phyloP scores from a whole-genome alignment of 2,113 vertebrate species.

The Silurus meridionalis region DNA sequence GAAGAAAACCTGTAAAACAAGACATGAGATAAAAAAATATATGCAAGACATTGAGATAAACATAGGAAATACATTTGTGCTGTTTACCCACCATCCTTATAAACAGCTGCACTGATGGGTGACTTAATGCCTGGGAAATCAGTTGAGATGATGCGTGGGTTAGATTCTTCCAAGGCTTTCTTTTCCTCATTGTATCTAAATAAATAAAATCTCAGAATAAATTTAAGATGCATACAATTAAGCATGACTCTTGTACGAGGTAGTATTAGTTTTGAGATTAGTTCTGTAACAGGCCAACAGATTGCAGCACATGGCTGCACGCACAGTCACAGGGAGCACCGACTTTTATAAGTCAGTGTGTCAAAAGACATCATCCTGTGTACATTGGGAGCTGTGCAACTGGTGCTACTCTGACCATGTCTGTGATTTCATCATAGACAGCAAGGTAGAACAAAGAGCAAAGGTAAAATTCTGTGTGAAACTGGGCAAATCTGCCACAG shows the following conservation, averaged over 20 bases:
- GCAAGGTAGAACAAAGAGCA: too few species aligned
- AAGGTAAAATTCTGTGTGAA: too few species aligned
- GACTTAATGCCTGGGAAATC: constrained; percentile 70
- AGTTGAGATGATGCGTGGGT: constrained; percentile 68
- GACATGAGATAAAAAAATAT: not conserved
- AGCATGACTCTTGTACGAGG: not conserved
- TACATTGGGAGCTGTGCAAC: too few species aligned
- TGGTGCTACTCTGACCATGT: too few species aligned
- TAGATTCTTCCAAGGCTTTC: constrained; percentile 68
- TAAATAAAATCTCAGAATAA: constrained; percentile 23
- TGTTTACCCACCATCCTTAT: constrained; percentile 65
- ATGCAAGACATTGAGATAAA: not conserved
- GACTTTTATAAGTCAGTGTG: too few species aligned
- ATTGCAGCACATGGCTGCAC: too few species aligned
- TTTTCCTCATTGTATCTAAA: constrained; percentile 71
- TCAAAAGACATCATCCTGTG: too few species aligned
- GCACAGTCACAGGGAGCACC: too few species aligned
- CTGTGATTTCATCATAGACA: too few species aligned
- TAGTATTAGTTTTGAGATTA: too few species aligned
- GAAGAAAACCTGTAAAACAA: constrained; percentile 66
- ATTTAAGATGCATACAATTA: not conserved
- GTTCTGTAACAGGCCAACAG: too few species aligned
- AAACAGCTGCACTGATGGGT: constrained; percentile 68
- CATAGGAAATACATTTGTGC: not conserved
- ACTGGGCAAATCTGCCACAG: too few species aligned